phyloP scores from a whole-genome alignment of 2,113 vertebrate genomes.

The Fregetta grallaria region DNA sequence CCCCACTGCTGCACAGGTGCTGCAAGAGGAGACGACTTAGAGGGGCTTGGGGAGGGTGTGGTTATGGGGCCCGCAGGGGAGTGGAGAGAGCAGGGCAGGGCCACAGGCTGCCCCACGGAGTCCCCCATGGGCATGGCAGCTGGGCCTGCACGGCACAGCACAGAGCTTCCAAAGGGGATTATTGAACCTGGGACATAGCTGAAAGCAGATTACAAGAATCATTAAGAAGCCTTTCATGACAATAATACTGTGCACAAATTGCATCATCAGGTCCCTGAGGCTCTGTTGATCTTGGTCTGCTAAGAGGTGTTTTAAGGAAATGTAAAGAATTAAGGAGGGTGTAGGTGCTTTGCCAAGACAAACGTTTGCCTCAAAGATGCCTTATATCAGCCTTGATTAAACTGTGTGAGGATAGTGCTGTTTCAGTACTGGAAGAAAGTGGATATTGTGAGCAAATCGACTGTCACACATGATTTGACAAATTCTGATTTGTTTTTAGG shows the following conservation, averaged over 20 bases:
- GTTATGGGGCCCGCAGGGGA: background rate
- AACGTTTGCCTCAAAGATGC: conserved; percentile 48
- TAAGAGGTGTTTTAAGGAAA: conserved; percentile 42
- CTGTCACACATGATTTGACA: conserved; percentile 55
- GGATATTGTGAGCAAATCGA: conserved; percentile 56
- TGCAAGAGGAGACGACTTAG: background rate
- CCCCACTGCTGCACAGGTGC: background rate
- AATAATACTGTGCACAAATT: background rate
- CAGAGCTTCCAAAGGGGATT: background rate
- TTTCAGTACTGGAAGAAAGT: background rate
- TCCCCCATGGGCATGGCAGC: background rate
- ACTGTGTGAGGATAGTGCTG: conserved; percentile 42
- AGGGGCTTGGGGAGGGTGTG: background rate
- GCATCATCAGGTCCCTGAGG: conserved; percentile 27
- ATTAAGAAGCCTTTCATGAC: background rate
- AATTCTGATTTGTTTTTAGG: conserved; percentile 61
- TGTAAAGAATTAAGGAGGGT: conserved; percentile 47
- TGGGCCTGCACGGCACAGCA: background rate
- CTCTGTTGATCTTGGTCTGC: background rate
- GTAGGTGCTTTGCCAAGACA: conserved; percentile 55
- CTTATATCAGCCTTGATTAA: conserved; percentile 53
- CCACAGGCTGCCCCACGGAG: background rate
- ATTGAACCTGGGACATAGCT: background rate
- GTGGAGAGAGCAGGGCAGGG: background rate
- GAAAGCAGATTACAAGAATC: background rate